Conservation (phyloP, 2,113 vertebrate species). For the Ceuthmochares aereus region DNA sequence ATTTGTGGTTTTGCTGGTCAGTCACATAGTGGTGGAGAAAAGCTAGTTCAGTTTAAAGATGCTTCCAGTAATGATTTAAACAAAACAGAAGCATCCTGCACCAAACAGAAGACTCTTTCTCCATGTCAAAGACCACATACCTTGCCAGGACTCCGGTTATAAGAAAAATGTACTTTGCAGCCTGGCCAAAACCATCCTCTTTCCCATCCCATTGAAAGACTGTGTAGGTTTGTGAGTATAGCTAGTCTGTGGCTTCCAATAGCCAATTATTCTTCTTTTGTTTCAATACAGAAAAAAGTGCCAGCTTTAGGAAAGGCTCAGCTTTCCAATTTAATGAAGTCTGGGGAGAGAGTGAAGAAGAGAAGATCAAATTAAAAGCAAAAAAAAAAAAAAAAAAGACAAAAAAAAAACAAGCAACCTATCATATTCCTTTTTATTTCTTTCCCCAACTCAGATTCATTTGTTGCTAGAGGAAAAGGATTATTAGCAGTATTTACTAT, state of each 20-base stretch:
- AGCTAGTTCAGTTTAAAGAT: not conserved
- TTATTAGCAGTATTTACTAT: not conserved
- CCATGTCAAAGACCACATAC: fast-evolving
- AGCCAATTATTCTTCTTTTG: not conserved
- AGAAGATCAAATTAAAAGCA: not conserved
- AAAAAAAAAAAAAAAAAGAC: not conserved
- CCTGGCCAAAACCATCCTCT: not conserved
- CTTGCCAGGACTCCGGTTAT: not conserved
- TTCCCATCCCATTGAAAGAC: not conserved
- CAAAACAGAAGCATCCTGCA: not conserved
- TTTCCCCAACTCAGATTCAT: fast-evolving
- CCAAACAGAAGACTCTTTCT: constrained; percentile 17
- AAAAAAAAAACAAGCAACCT: too few species aligned
- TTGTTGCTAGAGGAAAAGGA: not conserved
- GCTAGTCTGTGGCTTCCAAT: not conserved
- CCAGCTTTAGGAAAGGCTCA: not conserved
- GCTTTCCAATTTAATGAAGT: not conserved
- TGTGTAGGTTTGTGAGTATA: not conserved
- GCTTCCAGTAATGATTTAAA: constrained; percentile 25
- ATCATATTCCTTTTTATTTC: not conserved
- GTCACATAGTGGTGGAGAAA: not conserved
- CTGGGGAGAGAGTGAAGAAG: not conserved
- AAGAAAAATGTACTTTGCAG: not conserved
- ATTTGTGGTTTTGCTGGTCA: constrained; percentile 16
- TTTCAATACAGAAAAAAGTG: not conserved